phyloP scores from a whole-genome alignment of 37 sponge, comb jelly and placozoan species.

The Spongilla lacustris region DNA sequence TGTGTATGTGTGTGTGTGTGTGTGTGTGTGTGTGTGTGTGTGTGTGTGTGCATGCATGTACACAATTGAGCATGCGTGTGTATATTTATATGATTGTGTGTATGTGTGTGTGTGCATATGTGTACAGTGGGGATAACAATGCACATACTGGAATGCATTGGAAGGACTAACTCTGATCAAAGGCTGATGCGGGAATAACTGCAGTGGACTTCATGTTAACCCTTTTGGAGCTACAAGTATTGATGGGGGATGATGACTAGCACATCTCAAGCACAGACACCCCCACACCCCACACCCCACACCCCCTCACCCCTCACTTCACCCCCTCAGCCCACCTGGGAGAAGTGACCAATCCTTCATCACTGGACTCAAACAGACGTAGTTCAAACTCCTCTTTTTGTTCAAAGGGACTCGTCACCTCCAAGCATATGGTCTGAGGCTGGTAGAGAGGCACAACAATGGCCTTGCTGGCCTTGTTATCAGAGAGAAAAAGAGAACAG shows the following conservation, averaged over 20 bases:
- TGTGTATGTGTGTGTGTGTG: too few species aligned
- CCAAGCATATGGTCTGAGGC: background rate
- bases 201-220: background rate
- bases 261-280: background rate
- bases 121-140: too few species aligned
- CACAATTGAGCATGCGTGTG: background rate
- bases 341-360: background rate
- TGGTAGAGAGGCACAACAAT: slow-evolving; percentile 31
- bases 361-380: slow-evolving; percentile 24
- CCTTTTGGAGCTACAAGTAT: background rate
- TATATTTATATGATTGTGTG: background rate
- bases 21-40: background rate
- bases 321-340: background rate
- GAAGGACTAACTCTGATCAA: slow-evolving; percentile 38
- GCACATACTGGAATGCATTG: background rate
- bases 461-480: slow-evolving; percentile 10
- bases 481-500: too few species aligned
- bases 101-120: too few species aligned
- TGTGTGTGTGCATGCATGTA: background rate
- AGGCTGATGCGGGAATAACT: slow-evolving; percentile 17
- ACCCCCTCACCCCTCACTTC: too few species aligned
- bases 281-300: too few species aligned
- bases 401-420: slow-evolving; percentile 13
- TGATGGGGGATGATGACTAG: background rate
- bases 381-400: slow-evolving; percentile 25